Evolutionary conservation across 1,140 invertebrate species (phyloP), one percentile per base, ranked within the genome.

Genomic region (Helicorthomorpha holstii): DNA sequence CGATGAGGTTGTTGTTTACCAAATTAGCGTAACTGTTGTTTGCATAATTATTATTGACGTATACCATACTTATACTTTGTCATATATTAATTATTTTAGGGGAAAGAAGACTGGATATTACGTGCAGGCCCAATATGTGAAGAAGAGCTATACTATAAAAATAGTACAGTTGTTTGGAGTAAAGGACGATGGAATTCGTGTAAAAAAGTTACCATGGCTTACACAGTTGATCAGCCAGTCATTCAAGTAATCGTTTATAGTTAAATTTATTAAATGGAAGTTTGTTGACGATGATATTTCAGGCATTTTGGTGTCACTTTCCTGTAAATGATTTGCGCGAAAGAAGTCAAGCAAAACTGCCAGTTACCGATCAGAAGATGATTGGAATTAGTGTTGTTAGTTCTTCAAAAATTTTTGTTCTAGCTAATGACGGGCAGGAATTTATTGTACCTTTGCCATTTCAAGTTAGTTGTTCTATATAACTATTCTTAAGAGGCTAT

Each of bases 121-220:
- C 51, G 29, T 51, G 43, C 46, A 53, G 53, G 19, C 27, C 23
- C 41, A 43, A 51, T 60, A n/a, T 66, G 61, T 59, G 89, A 92
- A 70, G 87, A 93, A 69, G 90, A 95, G 67, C 68, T 95, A 16
- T 95, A 90, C 72, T 78, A 88, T 12, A 82, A 78, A 57, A 85
- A 81, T 3, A 78, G 82, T 61, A 83, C 84, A 22, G 86, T 84
- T 21, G 76, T 93, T 23, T 89, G 86, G 78, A 76, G 73, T 53
- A 60, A 63, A 51, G 70, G 71, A 16, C 64, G 62, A 49, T 62
- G 62, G 19, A 60, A 66, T 56, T 61, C 59, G 10, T 54, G 58
- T 22, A 58, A 63, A 25, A 52, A 60, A 38, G 59, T 71, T 3
- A 54, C 72, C 27, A 69, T 70, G 57, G 80, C 79, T 45, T 92